Conservation (phyloP, 2,888 invertebrate genomes). For the Melikaiella ostensackeni region DNA sequence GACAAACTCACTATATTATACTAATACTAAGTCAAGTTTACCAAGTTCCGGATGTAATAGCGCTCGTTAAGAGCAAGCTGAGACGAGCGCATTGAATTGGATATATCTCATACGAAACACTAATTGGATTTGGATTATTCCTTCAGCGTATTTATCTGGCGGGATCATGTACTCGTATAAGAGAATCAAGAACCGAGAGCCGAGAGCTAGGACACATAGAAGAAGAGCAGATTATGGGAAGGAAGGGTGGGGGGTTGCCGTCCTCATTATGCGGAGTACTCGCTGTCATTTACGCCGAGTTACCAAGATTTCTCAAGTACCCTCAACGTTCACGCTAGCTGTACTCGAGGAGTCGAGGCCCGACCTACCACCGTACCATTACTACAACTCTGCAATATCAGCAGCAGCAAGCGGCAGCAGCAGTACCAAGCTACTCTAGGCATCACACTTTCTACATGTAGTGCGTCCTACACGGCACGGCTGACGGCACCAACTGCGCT, state of each 20-base stretch:
- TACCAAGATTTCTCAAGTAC: slow-evolving; percentile 65
- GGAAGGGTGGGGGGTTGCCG: slow-evolving; percentile 52
- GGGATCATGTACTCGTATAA: slow-evolving; percentile 2
- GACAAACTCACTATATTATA: too few relatives aligned
- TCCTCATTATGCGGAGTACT: slow-evolving; percentile 65
- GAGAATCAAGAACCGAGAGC: background rate
- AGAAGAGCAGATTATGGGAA: slow-evolving; percentile 34
- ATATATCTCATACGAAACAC: slow-evolving; percentile 12
- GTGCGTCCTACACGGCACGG: background rate
- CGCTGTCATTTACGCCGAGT: slow-evolving; percentile 66
- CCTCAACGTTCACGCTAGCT: slow-evolving; percentile 56
- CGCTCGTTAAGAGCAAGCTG: background rate
- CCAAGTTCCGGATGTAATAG: background rate
- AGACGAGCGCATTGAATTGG: background rate
- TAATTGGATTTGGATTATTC: slow-evolving; percentile 38
- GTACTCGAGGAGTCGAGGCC: slow-evolving; percentile 56
- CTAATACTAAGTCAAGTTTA: too few relatives aligned
- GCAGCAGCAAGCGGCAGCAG: background rate
- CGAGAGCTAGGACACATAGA: background rate
- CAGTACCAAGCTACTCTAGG: background rate
- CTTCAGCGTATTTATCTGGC: slow-evolving; percentile 17
- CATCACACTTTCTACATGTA: background rate
- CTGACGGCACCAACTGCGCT: background rate
- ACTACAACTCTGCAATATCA: slow-evolving; percentile 41
- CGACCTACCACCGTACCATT: slow-evolving; percentile 49